Evolutionary conservation across 1,140 invertebrate genomes (phyloP), one percentile per base, ranked within the genome.

Genomic region (Drosophila equinoxialis): DNA sequence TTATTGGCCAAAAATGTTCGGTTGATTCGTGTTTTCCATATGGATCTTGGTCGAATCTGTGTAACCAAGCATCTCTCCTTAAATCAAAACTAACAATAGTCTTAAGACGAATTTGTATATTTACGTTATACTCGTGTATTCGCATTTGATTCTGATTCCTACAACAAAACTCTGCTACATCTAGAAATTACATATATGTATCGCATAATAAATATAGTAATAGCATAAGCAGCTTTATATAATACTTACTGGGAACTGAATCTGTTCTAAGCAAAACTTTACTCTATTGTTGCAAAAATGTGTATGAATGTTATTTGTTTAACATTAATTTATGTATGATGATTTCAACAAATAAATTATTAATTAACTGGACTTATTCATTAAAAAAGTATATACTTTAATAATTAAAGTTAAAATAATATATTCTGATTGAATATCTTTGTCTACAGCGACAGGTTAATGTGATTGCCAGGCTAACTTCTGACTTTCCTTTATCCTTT

Each of bases 1-100:
- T 86, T 86, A 87, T 86, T 82, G 79, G 79, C 79, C 75, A 72
- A 81, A 72, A 76, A 73, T 69, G 76, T 76, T 76, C 61, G 62
- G 75, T 73, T 65, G 64, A 61, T 65, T 76, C 45, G 81, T 37
- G 35, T 59, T 81, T 85, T 69, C 68, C 65, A 68, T 51, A 71
- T 77, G 58, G 70, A 64, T 80, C 64, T 68, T 80, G 70, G 71
- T 79, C 68, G 79, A 82, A 59, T 82, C 66, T 81, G 60, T 59
- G 68, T 58, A 48, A 17, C 30, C 62, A 20, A 58, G 45, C 45
- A 51, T 51, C 45, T 51, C 17, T 63, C 59, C 66, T 58, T 69
- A 48, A 69, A 65, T 55, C 69, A 69, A 62, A 62, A 51, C 68
- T 77, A 77, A 77, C 66, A 23, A 33, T 76, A 76, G 73, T 54